Base-by-base conservation (phyloP, 1,140 invertebrate species). In the Aphidius gifuensis region DNA sequence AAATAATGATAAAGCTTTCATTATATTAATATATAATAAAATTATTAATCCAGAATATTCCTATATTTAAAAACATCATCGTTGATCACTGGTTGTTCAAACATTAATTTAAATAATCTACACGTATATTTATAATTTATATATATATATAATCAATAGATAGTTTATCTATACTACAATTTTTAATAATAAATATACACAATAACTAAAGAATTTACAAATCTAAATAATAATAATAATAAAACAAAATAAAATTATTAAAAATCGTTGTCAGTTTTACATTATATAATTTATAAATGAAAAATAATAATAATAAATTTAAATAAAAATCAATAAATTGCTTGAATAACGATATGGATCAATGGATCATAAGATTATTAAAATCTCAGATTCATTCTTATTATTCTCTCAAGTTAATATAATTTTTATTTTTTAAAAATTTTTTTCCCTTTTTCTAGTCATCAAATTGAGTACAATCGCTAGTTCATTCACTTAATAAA, bases 291-390 rank as follows among this genome's bases (percentile, higher is more conserved):
- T 16, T 32, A 38, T 53, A 38, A 38, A 45, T 57, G 2, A 32
- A 32, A 32, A 3, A 32, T 32, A 32, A 32, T 32, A 32, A 32
- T 32, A 32, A 32, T 32, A 32, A 32, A 32, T 44, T 32, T 32
- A 32, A 32, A 32, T 32, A 32, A 32, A 32, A 11, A 54, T 32
- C 44, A 32, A 55, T 49, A 56, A 77, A 80, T 79, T 80, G 76
- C 72, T 81, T 77, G 74, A 74, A 70, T 80, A 78, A 78, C 75
- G 79, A 81, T 81, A 81, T 81, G 79, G 74, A 79, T 81, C 71
- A 66, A 55, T 62, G 23, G 23, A 32, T 32, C 23, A 32, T 32
- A 32, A 32, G 23, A 32, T 64, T 61, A 64, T 51, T 60, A 42
- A 51, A 59, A 50, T 32, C 38, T 51, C 7, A 38, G 9, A 32